Evolutionary conservation across 2,113 vertebrate species (phyloP), one percentile per base, ranked within the genome.

Genomic region (Pica pica): DNA sequence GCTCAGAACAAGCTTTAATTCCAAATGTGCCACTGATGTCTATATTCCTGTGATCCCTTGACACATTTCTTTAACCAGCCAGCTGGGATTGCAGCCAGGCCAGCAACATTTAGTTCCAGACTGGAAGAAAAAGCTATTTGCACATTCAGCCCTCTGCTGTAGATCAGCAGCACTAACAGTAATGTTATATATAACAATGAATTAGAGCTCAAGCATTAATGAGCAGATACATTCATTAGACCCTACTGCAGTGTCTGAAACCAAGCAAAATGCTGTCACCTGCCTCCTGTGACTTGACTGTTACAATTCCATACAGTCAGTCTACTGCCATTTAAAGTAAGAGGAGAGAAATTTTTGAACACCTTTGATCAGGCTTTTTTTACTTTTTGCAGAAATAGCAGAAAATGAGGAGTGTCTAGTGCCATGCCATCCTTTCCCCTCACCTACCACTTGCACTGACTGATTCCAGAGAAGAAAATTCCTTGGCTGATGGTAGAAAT

Each of bases 1-100:
- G 91, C 76, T 79, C 56, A 94, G 53, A 79, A 41, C 24, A 94
- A 82, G 82, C 49, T 77, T 78, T 86, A 93, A 86, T 87, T 86
- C 74, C 70, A 63, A 67, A 81, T 2, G 12, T 30, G 35, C 10
- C 33, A 41, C 64, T 75, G 88, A 96, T 88, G 88, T 96, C 94
- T 93, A 67, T 75, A 89, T 83, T 68, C 56, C 69, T 49, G 64
- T 49, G 61, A 93, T 91, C 79, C 55, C 79, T n/a, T 33, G 73
- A 88, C 82, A 91, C 14, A 20, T 44, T 82, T 86, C 83, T 78
- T 78, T 88, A 85, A 93, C 67, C 83, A 80, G 53, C 49, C 89
- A 85, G 65, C 37, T 60, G 79, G 81, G 85, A 94, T 6, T 81
- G 64, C 37, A 83, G 85, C 83, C 88, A 94, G 95, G 69, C 31